Base-by-base conservation (phyloP, 2,113 vertebrate genomes). In the Phasianus colchicus region DNA sequence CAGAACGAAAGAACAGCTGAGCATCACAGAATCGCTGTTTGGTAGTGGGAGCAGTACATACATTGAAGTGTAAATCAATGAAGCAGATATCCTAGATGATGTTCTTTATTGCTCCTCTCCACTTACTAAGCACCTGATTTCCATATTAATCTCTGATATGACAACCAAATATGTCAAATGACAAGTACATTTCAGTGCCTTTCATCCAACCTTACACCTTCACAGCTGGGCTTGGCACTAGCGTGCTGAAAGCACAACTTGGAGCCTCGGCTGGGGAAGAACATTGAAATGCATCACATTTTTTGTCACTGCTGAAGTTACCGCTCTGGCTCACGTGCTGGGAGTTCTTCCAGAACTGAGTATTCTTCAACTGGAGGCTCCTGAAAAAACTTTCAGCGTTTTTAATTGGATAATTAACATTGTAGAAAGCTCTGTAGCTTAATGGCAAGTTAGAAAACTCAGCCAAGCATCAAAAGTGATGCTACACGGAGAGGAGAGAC, bases 351-450 rank as follows among this genome's bases (percentile, higher is more conserved):
- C 36, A 1, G 20, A 71, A 73, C 21, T 19, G 69, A 82, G 30
- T 54, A 45, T 66, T 84, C 61, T 40, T 54, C 78, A 86, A 86
- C 3, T 92, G 78, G 9, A 79, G 36, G 50, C 72, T 92, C 72
- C 52, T 40, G 42, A 89, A 93, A 91, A 87, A 91, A 87, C 61
- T 83, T 89, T 1, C 70, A 83, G 70, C 80, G 47, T 89, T 92
- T 83, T 95, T 92, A 84, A 91, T 20, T 14, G 19, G 38, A 76
- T 83, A 45, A 61, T 70, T 38, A 80, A 11, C 85, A 79, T 74
- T 93, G 88, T 92, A 55, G 86, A 57, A 86, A 78, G 36, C 34
- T 86, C 88, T 84, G 30, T 47, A 82, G 72, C 86, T 90, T 70
- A 81, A 79, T 55, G 54, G 69, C 43, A 86, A 73, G 60, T 61